Evolutionary conservation across 2,888 invertebrate genomes (phyloP).

Genomic region (Limnephilus rhombicus): DNA sequence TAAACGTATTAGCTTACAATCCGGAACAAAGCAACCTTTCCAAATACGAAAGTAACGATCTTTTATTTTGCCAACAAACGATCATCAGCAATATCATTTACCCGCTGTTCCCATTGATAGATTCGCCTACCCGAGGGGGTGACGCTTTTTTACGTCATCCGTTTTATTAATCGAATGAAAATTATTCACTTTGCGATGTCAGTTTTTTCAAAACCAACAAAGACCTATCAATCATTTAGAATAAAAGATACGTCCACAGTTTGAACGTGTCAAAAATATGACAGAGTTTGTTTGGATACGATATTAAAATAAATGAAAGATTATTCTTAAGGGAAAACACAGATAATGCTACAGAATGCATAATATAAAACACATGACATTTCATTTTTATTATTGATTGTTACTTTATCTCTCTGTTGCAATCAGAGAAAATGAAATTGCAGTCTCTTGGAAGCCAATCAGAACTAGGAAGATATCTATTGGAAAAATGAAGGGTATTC

Average conservation of each 20-base stretch:
- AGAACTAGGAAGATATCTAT: neutral
- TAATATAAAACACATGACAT: neutral
- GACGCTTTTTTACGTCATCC: conserved; percentile 41
- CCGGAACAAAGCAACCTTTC: neutral
- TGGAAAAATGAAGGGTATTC: neutral
- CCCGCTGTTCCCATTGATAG: neutral
- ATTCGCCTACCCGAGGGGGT: conserved; percentile 7
- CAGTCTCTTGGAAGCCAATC: neutral
- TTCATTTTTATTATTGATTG: neutral
- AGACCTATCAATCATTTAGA: conserved; percentile 53
- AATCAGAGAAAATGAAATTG: neutral
- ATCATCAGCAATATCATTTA: conserved; percentile 2
- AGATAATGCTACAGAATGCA: neutral
- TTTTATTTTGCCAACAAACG: neutral
- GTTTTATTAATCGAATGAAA: conserved; percentile 55
- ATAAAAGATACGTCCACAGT: conserved; percentile 45
- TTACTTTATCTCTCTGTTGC: neutral
- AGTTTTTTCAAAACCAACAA: conserved; percentile 46
- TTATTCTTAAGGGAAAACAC: neutral
- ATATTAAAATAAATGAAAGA: neutral
- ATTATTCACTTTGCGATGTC: conserved; percentile 41
- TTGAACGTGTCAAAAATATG: conserved; percentile 35
- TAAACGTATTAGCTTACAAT: neutral
- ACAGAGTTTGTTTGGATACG: conserved; percentile 13
- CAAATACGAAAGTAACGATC: neutral